Percentiles rank a stretch among this genome's conserved stretches.
These are phyloP conservation scores for Sylvia borin DNA, from an alignment of 2,797 vertebrate genomes.

Conservation along the genomic window DNA sequence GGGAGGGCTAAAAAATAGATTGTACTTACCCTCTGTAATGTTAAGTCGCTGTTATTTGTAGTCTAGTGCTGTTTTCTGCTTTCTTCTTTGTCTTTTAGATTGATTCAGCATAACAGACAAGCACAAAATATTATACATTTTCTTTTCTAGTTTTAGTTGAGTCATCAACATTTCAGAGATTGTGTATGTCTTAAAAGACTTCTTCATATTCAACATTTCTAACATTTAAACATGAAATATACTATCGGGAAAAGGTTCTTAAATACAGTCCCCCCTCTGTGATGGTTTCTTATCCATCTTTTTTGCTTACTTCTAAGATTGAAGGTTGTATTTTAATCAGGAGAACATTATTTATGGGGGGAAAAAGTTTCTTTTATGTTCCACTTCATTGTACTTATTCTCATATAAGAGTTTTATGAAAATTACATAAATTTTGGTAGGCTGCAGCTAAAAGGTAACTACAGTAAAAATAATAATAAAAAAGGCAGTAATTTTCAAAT, in stretches of 20 bases:
- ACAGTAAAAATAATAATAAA: not conserved
- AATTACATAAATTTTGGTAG: not conserved
- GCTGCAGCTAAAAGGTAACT: not conserved
- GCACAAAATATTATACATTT: not conserved
- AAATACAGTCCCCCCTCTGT: not conserved
- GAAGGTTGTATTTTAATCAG: not conserved
- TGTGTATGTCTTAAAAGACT: not conserved
- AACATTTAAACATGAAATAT: not conserved
- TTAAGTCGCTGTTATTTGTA: not conserved
- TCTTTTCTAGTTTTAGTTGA: not conserved
- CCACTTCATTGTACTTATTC: not conserved
- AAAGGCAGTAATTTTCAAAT: not conserved
- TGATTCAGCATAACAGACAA: not conserved
- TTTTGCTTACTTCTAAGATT: not conserved
- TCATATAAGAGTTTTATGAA: not conserved
- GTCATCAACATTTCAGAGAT: not conserved
- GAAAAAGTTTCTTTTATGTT: not conserved
- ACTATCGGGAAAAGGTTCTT: not conserved
- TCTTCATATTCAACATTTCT: not conserved
- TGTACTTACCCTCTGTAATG: not conserved
- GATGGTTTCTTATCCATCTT: not conserved
- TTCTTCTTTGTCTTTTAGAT: not conserved
- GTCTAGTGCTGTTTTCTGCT: not conserved
- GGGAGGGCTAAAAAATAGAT: not conserved
- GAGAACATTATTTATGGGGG: not conserved